Evolutionary conservation across 2,113 vertebrate genomes (phyloP).

Genomic region (Myrmophylax atrothorax): DNA sequence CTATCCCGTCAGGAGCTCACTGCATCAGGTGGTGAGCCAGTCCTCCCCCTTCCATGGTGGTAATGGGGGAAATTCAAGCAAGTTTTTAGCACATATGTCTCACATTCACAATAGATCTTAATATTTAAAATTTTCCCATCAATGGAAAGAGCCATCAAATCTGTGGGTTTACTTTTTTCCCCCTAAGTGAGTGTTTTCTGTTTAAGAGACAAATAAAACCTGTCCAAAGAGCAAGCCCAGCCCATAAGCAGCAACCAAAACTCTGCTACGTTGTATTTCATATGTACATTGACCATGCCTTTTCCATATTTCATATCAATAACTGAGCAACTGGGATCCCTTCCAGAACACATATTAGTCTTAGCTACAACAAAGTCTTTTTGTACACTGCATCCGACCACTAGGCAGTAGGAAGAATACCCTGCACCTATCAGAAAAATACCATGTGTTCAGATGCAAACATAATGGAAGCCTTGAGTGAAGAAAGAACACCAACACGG

Average conservation of each 20-base stretch:
- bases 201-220: not conserved
- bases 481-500: not conserved
- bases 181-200: not conserved
- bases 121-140: not conserved
- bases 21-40: too few species aligned
- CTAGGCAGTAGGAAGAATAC: not conserved
- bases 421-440: not conserved
- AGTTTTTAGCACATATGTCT: too few species aligned
- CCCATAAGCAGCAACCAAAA: not conserved
- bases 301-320: not conserved
- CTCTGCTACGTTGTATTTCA: not conserved
- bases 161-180: not conserved
- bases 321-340: not conserved
- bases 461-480: not conserved
- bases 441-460: not conserved
- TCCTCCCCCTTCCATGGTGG: too few species aligned
- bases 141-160: not conserved
- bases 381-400: not conserved
- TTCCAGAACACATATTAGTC: not conserved
- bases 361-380: not conserved
- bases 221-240: not conserved
- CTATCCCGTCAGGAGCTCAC: too few species aligned
- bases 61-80: too few species aligned
- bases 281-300: not conserved
- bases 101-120: not conserved